Evolutionary conservation across 2,797 vertebrate species (phyloP).

Genomic region (Platyrinchus mystaceus): DNA sequence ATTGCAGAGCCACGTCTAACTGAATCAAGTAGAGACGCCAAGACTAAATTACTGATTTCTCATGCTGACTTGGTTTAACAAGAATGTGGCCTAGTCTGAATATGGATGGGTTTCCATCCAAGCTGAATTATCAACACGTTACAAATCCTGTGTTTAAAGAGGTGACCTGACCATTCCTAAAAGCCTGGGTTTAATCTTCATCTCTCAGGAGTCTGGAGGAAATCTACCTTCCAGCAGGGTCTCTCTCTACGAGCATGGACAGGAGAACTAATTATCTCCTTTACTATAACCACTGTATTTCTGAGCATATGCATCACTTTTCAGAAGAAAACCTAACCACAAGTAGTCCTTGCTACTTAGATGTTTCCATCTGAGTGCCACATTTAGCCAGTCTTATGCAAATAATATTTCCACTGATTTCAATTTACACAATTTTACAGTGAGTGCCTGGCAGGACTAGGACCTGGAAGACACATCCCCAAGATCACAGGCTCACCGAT

Average conservation of each 20-base stretch:
- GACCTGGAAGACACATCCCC: background rate
- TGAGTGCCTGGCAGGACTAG: background rate
- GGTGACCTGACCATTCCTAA: background rate
- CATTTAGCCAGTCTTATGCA: background rate
- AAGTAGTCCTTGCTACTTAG: background rate
- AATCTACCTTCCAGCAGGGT: background rate
- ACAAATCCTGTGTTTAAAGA: background rate
- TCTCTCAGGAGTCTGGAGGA: background rate
- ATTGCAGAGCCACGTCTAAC: constrained; percentile 55
- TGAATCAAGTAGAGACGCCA: constrained; percentile 61
- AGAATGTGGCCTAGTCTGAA: constrained; percentile 38
- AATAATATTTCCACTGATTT: constrained; percentile 1
- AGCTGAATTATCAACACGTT: background rate
- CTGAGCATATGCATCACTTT: background rate
- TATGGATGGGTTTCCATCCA: background rate
- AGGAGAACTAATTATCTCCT: background rate
- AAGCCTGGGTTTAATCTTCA: background rate
- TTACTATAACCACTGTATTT: background rate
- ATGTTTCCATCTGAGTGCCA: background rate
- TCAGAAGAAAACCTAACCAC: background rate
- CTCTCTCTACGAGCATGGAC: background rate
- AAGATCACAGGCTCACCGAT: background rate
- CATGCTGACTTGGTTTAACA: constrained; percentile 55
- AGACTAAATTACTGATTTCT: constrained; percentile 65
- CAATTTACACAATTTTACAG: background rate